Evolutionary conservation across 1,140 invertebrate genomes (phyloP).

Genomic region (Cotesia typhae): DNA sequence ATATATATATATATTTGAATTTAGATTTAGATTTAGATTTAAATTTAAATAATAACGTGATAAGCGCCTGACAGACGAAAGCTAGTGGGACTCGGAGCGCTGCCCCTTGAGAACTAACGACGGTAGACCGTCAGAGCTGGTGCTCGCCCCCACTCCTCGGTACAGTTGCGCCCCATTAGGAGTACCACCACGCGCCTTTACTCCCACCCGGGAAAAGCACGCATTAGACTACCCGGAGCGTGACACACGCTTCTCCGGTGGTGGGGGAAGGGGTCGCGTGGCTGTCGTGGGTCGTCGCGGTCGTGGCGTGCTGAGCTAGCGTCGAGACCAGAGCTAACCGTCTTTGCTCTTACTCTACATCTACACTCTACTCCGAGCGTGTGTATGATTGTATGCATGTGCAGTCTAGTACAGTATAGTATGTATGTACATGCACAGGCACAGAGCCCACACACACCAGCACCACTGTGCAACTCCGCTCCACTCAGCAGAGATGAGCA

Average conservation of each 20-base stretch:
- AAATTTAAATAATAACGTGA: not conserved
- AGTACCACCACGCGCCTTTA: constrained; percentile 57
- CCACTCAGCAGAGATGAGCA: not conserved
- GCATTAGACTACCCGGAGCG: constrained; percentile 58
- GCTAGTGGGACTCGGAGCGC: constrained; percentile 44
- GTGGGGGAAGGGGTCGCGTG: constrained; percentile 62
- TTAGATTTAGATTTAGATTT: too few species aligned
- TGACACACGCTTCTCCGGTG: constrained; percentile 54
- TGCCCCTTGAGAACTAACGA: constrained; percentile 59
- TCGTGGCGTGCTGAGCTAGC: constrained; percentile 39
- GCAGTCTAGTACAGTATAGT: too few species aligned
- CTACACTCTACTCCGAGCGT: too few species aligned
- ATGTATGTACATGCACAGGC: too few species aligned
- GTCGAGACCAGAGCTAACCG: constrained; percentile 12
- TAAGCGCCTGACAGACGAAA: constrained; percentile 18
- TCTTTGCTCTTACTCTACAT: too few species aligned
- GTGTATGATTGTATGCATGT: too few species aligned
- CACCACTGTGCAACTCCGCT: too few species aligned
- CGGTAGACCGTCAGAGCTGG: constrained; percentile 45
- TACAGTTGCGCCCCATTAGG: constrained; percentile 37
- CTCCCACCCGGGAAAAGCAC: constrained; percentile 53
- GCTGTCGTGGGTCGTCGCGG: constrained; percentile 47
- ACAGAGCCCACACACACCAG: too few species aligned
- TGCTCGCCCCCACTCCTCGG: constrained; percentile 44
- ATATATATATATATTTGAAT: too few species aligned